Evolutionary conservation across 1,140 invertebrate species (phyloP).

Genomic region (Diplogasteroides magnus): DNA sequence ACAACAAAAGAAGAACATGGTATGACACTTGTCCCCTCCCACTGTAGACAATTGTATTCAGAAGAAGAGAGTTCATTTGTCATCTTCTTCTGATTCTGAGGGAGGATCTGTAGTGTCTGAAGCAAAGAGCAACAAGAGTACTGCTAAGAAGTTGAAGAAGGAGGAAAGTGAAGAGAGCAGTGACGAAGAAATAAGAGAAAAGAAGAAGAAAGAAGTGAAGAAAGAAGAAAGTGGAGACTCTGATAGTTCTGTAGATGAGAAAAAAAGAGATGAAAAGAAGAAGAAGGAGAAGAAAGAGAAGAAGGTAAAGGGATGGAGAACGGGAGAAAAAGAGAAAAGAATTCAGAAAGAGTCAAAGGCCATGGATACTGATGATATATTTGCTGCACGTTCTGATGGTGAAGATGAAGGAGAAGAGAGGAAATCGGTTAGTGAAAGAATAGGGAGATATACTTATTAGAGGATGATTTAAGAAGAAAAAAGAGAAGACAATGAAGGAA

Average conservation of each 20-base stretch:
- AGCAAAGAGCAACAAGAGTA: too few species aligned
- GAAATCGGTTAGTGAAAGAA: too few species aligned
- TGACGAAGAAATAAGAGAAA: not conserved
- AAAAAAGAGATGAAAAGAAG: not conserved
- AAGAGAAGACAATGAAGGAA: not conserved
- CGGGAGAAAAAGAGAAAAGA: too few species aligned
- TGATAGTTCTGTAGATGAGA: not conserved
- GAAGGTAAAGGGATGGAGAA: not conserved
- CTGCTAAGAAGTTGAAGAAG: not conserved
- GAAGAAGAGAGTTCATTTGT: not conserved
- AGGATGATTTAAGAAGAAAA: not conserved
- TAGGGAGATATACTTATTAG: too few species aligned
- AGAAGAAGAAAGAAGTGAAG: not conserved
- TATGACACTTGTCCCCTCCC: too few species aligned
- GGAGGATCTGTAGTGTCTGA: not conserved
- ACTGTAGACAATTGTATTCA: too few species aligned
- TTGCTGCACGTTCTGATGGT: too few species aligned
- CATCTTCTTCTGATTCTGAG: not conserved
- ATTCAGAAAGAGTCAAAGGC: too few species aligned
- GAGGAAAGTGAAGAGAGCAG: not conserved
- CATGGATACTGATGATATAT: too few species aligned
- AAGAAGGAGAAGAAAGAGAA: not conserved
- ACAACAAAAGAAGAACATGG: not conserved
- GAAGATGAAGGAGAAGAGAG: too few species aligned
- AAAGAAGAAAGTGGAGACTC: not conserved